Evolutionary conservation across 2,888 invertebrate species (phyloP).

Genomic region (Dicyrtomina minuta): DNA sequence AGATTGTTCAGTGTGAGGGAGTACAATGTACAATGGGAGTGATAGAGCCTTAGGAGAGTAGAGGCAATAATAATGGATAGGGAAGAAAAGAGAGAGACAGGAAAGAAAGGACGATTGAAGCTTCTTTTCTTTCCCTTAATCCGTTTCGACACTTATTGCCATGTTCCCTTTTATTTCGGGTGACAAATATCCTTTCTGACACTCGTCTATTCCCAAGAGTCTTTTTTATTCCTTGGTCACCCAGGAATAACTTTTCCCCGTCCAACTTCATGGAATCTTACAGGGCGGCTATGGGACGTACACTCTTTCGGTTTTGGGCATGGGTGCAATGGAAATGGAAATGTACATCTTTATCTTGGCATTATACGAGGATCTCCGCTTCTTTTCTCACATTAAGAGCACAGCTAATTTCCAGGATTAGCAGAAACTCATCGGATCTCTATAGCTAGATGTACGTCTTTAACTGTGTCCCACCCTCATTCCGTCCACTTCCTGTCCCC

Average conservation of each 20-base stretch:
- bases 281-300: too few species aligned
- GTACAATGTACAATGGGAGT: constrained; percentile 1
- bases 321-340: too few species aligned
- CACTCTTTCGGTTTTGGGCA: too few species aligned
- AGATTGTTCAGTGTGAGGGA: neutral
- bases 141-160: constrained; percentile 51
- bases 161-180: constrained; percentile 44
- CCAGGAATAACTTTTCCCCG: constrained; percentile 31
- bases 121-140: constrained; percentile 43
- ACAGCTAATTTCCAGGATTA: too few species aligned
- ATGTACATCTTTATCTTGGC: too few species aligned
- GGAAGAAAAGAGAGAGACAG: neutral
- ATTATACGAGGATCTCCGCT: too few species aligned
- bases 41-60: neutral
- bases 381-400: too few species aligned
- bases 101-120: constrained; percentile 31
- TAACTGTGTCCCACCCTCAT: too few species aligned
- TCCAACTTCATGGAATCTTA: constrained; percentile 24
- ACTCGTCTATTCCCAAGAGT: constrained; percentile 43
- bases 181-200: constrained; percentile 51
- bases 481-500: too few species aligned
- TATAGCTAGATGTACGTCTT: too few species aligned
- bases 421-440: too few species aligned
- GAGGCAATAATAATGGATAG: constrained; percentile 25
- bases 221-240: constrained; percentile 36